Evolutionary conservation across 2,888 invertebrate species (phyloP), one percentile per base, ranked within the genome.

Genomic region (Nymphalis c-album): DNA sequence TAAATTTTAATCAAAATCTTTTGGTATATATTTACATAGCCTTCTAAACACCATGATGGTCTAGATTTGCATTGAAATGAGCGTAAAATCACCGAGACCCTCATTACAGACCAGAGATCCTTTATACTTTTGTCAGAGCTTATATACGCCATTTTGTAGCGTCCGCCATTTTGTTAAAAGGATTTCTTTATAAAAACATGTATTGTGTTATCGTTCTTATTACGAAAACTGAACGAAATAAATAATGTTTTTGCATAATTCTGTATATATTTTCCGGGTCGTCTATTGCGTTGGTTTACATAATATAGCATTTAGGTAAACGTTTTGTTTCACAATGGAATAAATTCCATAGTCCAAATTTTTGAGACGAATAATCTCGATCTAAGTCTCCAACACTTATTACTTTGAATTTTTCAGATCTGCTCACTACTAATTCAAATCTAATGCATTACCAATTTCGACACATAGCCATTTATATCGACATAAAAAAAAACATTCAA

Each of bases 31-130:
- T 91, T 89, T 86, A 81, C 89, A 88, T 87, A 88, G 85, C 80
- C 81, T 82, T 85, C 83, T 83, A 83, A 88, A 88, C 83, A 85
- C 85, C 83, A 82, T 81, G 83, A 81, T 82, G 85, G 86, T 87
- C 88, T 88, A 81, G 80, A 90, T 91, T 90, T 90, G 85, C 91
- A 90, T 90, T 75, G 87, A 86, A 90, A 90, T 86, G 88, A 87
- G 84, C 85, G 83, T 79, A 82, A 88, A 91, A 90, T 89, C 86
- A 87, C 89, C 88, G 81, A 78, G 78, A 82, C 87, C 86, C 81
- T 85, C 87, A 85, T 90, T 89, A 88, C 80, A 80, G 61, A 48
- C 78, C 81, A 78, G 79, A 79, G 81, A 79, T 77, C 84, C 85
- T 85, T 83, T 82, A 86, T 88, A 87, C 87, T 88, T 88, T 88